These are phyloP conservation scores for Ptychodera flava DNA, from an alignment of 35 echinoderm and acorn worm species.

Conservation along the genomic window DNA sequence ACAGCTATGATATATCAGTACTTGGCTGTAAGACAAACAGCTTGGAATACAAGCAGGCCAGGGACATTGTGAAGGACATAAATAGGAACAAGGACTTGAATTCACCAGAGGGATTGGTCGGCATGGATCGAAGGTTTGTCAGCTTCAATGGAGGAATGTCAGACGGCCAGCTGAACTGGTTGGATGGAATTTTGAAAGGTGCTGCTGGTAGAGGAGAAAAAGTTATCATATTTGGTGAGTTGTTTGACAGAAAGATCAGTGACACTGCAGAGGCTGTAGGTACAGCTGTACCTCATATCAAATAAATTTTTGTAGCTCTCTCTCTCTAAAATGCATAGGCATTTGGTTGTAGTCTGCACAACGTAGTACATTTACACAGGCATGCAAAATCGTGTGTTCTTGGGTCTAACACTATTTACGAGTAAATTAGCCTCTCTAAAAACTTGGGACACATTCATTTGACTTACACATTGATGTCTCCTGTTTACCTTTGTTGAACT, in stretches of 20 bases:
- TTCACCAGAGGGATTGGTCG: conserved; percentile 28
- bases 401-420: too few species aligned
- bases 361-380: too few species aligned
- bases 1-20: conserved; percentile 39
- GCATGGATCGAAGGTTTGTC: conserved; percentile 28
- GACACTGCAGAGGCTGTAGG: neutral
- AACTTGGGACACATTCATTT: too few species aligned
- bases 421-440: too few species aligned
- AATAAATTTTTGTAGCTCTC: neutral
- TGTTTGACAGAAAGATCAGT: neutral
- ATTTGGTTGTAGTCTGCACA: too few species aligned
- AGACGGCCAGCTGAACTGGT: conserved; percentile 61
- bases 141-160: conserved; percentile 53
- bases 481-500: too few species aligned
- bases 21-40: conserved; percentile 12
- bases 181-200: conserved; percentile 44
- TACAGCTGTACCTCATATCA: neutral
- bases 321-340: too few species aligned
- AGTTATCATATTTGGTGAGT: conserved; percentile 28
- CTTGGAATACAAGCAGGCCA: conserved; percentile 9
- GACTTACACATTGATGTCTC: too few species aligned
- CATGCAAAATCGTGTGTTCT: too few species aligned
- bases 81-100: conserved; percentile 45
- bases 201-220: conserved; percentile 38
- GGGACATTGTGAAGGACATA: conserved; percentile 2